These are phyloP conservation scores for Axis porcinus DNA, from an alignment of 2,113 vertebrate genomes.

Conservation along the genomic window DNA sequence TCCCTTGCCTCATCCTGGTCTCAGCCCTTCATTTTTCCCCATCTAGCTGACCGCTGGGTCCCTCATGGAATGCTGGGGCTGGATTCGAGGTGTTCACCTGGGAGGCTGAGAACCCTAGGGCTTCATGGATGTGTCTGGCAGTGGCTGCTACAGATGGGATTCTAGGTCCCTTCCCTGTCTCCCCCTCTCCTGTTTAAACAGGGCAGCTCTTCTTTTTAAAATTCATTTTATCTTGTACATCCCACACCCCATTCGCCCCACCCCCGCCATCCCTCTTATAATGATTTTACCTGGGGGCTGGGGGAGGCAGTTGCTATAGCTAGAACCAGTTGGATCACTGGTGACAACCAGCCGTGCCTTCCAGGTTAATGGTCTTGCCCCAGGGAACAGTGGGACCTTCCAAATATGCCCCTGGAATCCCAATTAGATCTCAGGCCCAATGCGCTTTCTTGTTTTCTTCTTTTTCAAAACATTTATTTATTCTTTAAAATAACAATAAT, in stretches of 20 bases:
- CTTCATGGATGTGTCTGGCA: rapidly evolving
- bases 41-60: background rate
- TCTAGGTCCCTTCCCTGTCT: background rate
- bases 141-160: background rate
- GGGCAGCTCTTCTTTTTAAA: background rate
- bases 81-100: background rate
- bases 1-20: background rate
- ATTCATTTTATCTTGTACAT: background rate
- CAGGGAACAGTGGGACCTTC: background rate
- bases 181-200: background rate
- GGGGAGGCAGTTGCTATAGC: background rate
- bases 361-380: background rate
- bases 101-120: background rate
- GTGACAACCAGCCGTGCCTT: background rate
- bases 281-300: too few species aligned
- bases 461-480: background rate
- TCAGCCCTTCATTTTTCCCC: background rate
- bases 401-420: background rate
- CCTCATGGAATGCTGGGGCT: background rate
- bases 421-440: rapidly evolving
- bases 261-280: background rate
- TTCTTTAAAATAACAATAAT: background rate
- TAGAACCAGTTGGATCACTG: background rate
- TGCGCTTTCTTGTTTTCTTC: background rate
- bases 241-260: too few species aligned